Percentiles rank a stretch among this genome's conserved stretches.
phyloP scores from a whole-genome alignment of 2,888 invertebrate species.

The Copidosoma aretas region DNA sequence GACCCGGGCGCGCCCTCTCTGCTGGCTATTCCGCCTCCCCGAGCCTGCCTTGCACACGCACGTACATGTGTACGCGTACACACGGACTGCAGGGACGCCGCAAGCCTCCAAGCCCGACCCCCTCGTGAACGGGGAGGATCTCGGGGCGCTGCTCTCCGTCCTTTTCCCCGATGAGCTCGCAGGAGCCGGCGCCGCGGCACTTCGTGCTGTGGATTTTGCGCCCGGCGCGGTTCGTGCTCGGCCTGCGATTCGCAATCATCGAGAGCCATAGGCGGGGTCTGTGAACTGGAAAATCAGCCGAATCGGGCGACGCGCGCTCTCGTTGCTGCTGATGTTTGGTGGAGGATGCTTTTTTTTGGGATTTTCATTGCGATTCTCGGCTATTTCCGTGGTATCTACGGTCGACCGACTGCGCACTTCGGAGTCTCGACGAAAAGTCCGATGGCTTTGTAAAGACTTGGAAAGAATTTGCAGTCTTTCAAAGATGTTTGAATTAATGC shows the following conservation, averaged over 20 bases:
- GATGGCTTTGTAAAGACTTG: too few relatives aligned
- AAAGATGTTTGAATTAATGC: too few relatives aligned
- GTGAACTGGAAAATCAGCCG: conserved; percentile 39
- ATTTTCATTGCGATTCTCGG: too few relatives aligned
- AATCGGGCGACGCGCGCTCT: conserved; percentile 6
- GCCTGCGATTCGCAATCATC: conserved; percentile 28
- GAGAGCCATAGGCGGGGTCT: conserved; percentile 34
- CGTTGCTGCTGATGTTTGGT: too few relatives aligned
- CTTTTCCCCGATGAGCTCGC: background rate
- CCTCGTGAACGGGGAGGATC: conserved; percentile 15
- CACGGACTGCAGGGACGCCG: conserved; percentile 17
- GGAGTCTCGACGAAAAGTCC: too few relatives aligned
- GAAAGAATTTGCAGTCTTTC: too few relatives aligned
- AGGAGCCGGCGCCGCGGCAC: background rate
- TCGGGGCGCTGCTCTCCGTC: conserved; percentile 10
- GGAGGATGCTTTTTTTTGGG: too few relatives aligned
- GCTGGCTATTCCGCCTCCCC: conserved; percentile 15
- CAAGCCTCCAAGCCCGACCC: conserved; percentile 23
- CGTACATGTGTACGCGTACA: background rate
- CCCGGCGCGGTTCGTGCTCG: conserved; percentile 26
- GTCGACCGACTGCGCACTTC: too few relatives aligned
- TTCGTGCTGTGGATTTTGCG: conserved; percentile 12
- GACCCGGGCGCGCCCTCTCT: conserved; percentile 23
- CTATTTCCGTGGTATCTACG: too few relatives aligned
- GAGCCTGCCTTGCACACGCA: background rate